phyloP scores from a whole-genome alignment of 2,797 vertebrate species.

The Cuniculus paca region DNA sequence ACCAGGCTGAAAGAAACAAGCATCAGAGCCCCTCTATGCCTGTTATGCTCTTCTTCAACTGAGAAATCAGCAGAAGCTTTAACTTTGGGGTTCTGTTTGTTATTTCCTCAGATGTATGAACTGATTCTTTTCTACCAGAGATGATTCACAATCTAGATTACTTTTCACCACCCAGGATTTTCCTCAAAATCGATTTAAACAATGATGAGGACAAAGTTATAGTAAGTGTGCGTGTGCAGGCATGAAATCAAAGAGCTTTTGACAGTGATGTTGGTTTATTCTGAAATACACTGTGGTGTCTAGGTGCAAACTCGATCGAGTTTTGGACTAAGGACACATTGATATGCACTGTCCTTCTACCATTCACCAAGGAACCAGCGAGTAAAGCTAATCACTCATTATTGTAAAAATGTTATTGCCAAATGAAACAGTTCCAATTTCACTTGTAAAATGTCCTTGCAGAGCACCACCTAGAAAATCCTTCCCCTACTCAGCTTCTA shows the following conservation, averaged over 20 bases:
- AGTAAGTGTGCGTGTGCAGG: neutral
- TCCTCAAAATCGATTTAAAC: neutral
- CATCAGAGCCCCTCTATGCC: neutral
- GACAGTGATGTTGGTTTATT: neutral
- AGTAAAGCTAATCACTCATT: slow-evolving; percentile 52
- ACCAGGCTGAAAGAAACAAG: neutral
- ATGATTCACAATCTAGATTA: neutral
- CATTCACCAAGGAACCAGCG: neutral
- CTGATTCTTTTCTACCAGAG: neutral
- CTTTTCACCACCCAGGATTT: slow-evolving; percentile 10
- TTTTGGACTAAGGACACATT: slow-evolving; percentile 8
- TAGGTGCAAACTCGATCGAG: neutral
- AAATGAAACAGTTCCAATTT: slow-evolving; percentile 55
- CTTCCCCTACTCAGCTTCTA: neutral
- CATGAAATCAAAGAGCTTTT: neutral
- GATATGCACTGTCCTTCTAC: neutral
- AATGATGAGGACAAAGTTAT: neutral
- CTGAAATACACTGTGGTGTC: neutral
- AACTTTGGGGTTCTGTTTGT: neutral
- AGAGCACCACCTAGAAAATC: slow-evolving; percentile 28
- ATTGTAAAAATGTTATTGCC: slow-evolving; percentile 35
- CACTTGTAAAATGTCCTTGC: slow-evolving; percentile 39
- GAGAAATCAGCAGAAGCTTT: neutral
- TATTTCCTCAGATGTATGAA: slow-evolving; percentile 6
- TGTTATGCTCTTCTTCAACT: neutral